Percentiles rank a stretch among this genome's conserved stretches.
Evolutionary conservation across 2,113 vertebrate species (phyloP).

Genomic region (Sorex fumeus): DNA sequence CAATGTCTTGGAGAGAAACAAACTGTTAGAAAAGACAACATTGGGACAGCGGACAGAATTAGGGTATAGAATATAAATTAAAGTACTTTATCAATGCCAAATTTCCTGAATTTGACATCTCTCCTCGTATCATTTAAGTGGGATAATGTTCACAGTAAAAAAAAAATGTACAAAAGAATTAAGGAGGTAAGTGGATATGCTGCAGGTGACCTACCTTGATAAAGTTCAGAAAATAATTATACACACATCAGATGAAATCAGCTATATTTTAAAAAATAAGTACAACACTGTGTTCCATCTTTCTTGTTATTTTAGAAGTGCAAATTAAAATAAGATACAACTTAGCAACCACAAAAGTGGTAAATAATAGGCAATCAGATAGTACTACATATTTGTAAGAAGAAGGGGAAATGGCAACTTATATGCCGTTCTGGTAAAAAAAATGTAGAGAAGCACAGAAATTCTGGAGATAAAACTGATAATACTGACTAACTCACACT

Average conservation of each 20-base stretch:
- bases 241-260: neutral
- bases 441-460: neutral
- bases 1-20: neutral
- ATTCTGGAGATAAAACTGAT: neutral
- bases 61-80: neutral
- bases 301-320: neutral
- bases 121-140: neutral
- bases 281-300: neutral
- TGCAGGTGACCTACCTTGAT: neutral
- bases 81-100: neutral
- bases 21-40: neutral
- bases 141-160: neutral
- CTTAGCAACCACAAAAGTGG: neutral
- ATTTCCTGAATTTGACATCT: neutral
- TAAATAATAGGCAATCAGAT: conserved; percentile 19
- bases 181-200: neutral
- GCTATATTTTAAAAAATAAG: conserved; percentile 16
- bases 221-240: neutral
- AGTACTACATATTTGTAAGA: conserved; percentile 9
- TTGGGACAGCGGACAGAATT: neutral
- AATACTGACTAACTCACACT: neutral
- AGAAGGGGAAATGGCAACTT: neutral
- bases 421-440: neutral
- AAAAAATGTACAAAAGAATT: neutral
- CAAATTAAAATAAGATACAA: conserved; percentile 22